phyloP scores from a whole-genome alignment of 2,888 invertebrate species.

The Hypomecis punctinalis region DNA sequence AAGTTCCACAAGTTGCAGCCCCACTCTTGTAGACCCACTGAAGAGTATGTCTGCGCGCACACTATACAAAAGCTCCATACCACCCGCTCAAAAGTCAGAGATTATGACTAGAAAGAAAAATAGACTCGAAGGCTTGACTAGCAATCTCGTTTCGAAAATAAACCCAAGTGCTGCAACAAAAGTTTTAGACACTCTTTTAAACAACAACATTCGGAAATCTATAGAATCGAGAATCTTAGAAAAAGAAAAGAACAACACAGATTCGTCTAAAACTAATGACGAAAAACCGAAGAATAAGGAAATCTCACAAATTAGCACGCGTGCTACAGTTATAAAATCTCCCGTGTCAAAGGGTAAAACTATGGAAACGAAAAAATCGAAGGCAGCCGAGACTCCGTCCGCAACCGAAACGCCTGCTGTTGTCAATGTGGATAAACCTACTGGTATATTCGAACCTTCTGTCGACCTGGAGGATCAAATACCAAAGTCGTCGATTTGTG shows the following conservation, averaged over 20 bases:
- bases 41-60: constrained; percentile 81
- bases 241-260: constrained; percentile 69
- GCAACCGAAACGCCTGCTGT: constrained; percentile 62
- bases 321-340: constrained; percentile 85
- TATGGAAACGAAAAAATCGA: constrained; percentile 77
- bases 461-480: constrained; percentile 88
- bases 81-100: constrained; percentile 81
- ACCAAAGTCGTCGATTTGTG: constrained; percentile 83
- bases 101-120: constrained; percentile 87
- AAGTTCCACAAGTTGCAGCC: constrained; percentile 52
- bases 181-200: constrained; percentile 79
- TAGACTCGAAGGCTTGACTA: constrained; percentile 85
- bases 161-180: constrained; percentile 82
- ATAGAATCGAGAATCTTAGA: constrained; percentile 80
- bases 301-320: constrained; percentile 70
- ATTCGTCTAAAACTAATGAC: constrained; percentile 59
- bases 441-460: constrained; percentile 89
- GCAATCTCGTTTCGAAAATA: constrained; percentile 86
- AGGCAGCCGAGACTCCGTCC: constrained; percentile 56
- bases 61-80: constrained; percentile 77
- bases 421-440: constrained; percentile 83
- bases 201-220: constrained; percentile 80
- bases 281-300: constrained; percentile 72
- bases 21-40: constrained; percentile 65
- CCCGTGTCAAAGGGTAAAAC: constrained; percentile 82